A percentile compares a stretch with the other conserved stretches of the same genome.
phyloP scores from a whole-genome alignment of 2,797 vertebrate genomes.

The Dryobates pubescens region DNA sequence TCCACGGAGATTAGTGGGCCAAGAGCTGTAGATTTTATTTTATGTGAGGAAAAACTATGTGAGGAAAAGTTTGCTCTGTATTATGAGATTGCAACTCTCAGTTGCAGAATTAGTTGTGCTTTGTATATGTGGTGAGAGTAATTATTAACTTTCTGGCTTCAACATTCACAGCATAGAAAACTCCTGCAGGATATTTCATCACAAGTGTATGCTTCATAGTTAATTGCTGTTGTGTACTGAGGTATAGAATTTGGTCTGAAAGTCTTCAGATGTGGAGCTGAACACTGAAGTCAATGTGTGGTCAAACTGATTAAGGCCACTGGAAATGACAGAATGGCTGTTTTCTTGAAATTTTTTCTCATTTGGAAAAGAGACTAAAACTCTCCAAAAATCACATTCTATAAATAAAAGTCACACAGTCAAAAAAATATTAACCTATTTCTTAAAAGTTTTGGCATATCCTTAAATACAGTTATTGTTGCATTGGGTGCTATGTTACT shows the following conservation, averaged over 20 bases:
- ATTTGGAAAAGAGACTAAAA: background rate
- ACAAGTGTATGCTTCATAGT: background rate
- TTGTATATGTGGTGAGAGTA: background rate
- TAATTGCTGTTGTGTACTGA: background rate
- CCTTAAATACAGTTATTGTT: background rate
- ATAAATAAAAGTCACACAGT: background rate
- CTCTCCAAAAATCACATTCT: background rate
- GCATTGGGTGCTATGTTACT: fast-evolving
- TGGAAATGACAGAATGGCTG: background rate
- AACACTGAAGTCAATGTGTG: background rate
- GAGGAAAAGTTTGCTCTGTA: background rate
- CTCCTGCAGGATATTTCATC: background rate
- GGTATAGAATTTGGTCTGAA: background rate
- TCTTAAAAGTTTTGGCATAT: fast-evolving
- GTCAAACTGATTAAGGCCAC: fast-evolving
- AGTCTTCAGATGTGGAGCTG: background rate
- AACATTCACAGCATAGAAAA: background rate
- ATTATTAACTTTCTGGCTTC: background rate
- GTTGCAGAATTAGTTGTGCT: background rate
- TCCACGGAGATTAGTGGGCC: background rate
- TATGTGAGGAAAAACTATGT: background rate
- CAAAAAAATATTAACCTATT: background rate
- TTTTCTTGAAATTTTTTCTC: background rate
- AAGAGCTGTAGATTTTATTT: background rate
- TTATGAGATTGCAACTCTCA: background rate